phyloP scores from a whole-genome alignment of 2,888 invertebrate genomes.

The Pandemis corylana region DNA sequence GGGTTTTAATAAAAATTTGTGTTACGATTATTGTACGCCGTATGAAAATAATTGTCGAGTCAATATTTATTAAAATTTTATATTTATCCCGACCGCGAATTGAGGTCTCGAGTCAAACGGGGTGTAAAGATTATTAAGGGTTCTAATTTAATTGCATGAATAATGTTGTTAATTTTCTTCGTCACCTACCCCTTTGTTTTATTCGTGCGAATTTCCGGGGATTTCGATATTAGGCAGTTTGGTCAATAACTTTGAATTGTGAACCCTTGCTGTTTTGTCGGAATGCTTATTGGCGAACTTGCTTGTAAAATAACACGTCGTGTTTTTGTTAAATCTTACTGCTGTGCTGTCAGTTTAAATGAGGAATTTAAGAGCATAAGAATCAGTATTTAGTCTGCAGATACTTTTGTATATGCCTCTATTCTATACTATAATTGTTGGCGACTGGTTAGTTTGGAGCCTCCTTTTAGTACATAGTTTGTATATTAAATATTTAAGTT shows the following conservation, averaged over 20 bases:
- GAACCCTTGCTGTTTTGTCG: conserved; percentile 1
- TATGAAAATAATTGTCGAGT: conserved; percentile 41
- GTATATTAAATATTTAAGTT: no score
- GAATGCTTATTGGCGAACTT: background rate
- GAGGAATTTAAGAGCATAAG: background rate
- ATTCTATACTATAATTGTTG: no score
- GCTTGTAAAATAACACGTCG: background rate
- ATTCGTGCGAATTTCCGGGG: conserved; percentile 4
- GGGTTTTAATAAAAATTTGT: conserved; percentile 44
- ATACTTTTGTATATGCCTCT: no score
- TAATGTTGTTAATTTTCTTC: conserved; percentile 30
- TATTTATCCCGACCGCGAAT: conserved; percentile 28
- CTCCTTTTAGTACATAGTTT: no score
- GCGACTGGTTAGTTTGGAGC: no score
- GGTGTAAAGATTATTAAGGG: conserved; percentile 34
- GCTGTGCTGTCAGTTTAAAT: background rate
- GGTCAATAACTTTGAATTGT: background rate
- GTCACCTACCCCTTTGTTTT: conserved; percentile 26
- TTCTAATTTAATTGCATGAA: conserved; percentile 28
- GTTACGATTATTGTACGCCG: conserved; percentile 42
- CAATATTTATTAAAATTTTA: conserved; percentile 40
- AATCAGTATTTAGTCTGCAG: no score
- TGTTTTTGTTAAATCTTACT: background rate
- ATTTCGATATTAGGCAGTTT: conserved; percentile 7
- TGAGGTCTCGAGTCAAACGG: conserved; percentile 19